Conservation (phyloP, 2,113 vertebrate genomes). For the Loxodonta africana region DNA sequence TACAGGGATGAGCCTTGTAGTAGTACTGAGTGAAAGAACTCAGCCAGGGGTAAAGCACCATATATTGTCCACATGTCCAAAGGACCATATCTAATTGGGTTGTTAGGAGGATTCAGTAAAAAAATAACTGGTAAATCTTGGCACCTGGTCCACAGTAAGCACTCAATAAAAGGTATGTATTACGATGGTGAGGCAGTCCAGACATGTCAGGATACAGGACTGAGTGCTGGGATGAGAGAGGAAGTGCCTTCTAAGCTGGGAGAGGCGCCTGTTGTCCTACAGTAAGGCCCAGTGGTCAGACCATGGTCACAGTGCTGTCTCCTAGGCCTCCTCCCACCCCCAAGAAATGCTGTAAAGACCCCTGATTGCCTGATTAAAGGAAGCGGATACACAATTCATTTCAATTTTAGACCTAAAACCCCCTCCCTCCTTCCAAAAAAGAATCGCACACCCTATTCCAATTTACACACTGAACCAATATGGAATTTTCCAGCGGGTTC, state of each 20-base stretch:
- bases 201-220: background rate
- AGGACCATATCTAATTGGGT: background rate
- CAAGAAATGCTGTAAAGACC: conserved; percentile 55
- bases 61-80: background rate
- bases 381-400: conserved; percentile 78
- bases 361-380: conserved; percentile 78
- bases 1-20: background rate
- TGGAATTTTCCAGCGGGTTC: conserved; percentile 86
- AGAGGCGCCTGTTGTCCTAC: background rate
- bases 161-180: background rate
- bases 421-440: conserved; percentile 60
- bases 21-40: background rate
- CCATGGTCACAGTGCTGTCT: background rate
- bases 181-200: background rate
- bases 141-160: background rate
- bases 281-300: background rate
- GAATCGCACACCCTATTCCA: conserved; percentile 81
- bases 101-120: conserved; percentile 33
- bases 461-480: conserved; percentile 87
- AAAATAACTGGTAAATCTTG: background rate
- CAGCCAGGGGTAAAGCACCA: background rate
- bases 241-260: background rate
- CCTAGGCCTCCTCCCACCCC: background rate
- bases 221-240: background rate
- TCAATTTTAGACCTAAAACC: conserved; percentile 59